phyloP scores from a whole-genome alignment of 2,888 invertebrate genomes.

The Daptonema setosum region DNA sequence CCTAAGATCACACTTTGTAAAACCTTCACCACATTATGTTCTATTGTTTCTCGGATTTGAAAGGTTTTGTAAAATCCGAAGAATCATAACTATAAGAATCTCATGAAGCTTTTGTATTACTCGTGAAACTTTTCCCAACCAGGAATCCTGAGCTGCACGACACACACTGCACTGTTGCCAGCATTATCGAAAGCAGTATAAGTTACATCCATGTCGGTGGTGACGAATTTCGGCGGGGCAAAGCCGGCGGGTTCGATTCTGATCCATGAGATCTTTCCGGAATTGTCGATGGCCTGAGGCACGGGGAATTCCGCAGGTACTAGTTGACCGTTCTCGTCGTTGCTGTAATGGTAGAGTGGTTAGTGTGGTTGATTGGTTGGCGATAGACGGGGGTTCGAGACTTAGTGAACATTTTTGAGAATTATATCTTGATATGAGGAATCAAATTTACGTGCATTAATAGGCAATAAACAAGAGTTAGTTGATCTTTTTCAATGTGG shows the following conservation, averaged over 20 bases:
- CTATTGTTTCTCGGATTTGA: too few species aligned
- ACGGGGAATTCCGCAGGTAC: slow-evolving; percentile 74
- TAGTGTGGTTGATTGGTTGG: too few species aligned
- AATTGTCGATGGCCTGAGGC: slow-evolving; percentile 79
- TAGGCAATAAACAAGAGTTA: too few species aligned
- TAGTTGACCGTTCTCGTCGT: slow-evolving; percentile 58
- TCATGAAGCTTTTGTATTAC: background rate
- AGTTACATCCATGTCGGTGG: slow-evolving; percentile 57
- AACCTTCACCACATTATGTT: too few species aligned
- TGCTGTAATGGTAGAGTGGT: slow-evolving; percentile 48
- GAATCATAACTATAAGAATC: background rate
- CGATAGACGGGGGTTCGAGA: too few species aligned
- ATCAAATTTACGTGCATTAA: too few species aligned
- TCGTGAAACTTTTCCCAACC: too few species aligned
- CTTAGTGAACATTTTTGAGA: too few species aligned
- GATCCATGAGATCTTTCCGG: slow-evolving; percentile 62
- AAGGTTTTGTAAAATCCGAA: too few species aligned
- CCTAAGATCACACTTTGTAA: too few species aligned
- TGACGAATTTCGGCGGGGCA: slow-evolving; percentile 17
- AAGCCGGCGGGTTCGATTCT: slow-evolving; percentile 80
- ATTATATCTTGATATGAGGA: too few species aligned
- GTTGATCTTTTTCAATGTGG: too few species aligned
- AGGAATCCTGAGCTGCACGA: slow-evolving; percentile 54
- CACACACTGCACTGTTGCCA: slow-evolving; percentile 87
- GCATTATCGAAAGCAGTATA: slow-evolving; percentile 91